Base-by-base conservation (phyloP, 2,888 invertebrate genomes). In the Drosophila robusta region DNA sequence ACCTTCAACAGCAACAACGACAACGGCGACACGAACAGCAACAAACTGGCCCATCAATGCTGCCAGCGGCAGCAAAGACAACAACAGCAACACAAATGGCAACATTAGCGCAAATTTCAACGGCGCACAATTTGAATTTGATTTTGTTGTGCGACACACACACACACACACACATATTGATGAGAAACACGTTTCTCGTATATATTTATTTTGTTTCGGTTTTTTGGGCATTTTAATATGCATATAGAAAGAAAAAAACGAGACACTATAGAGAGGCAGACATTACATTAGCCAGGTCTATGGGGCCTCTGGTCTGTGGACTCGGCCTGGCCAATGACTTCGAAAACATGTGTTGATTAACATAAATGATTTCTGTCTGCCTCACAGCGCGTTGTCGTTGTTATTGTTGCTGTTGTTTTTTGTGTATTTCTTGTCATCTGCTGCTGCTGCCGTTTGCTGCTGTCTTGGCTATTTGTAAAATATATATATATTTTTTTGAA, bases 21-120 rank as follows among this genome's bases (percentile, higher is more conserved):
- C 32, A 58, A 52, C 52, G 58, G 56, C 57, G 72, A 70, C 78
- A 70, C 66, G 63, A 67, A 57, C 67, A 68, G 45, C 76, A 67
- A 57, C 60, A 88, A 84, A 84, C 81, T 75, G 72, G 84, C 84
- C 88, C 83, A 83, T 77, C 87, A 72, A 68, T 67, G 62, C 49
- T 46, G 69, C 62, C 66, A 75, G 63, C 41, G 61, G 62, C 75
- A 56, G 8, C 52, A 72, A 26, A 57, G 57, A 41, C 63, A 64
- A 16, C 67, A 66, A 32, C 76, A 69, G 42, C 69, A 67, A 76
- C 77, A 82, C 75, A 80, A 84, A 87, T 86, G 78, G 87, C 87
- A 83, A 84, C 87, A 88, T 83, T 88, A 88, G 87, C 89, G 89
- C 85, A 83, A 88, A 83, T 80, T 86, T 87, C 88, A 83, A 68